Conservation (phyloP, 1,140 invertebrate species). For the Drosophila pseudoananassae region DNA sequence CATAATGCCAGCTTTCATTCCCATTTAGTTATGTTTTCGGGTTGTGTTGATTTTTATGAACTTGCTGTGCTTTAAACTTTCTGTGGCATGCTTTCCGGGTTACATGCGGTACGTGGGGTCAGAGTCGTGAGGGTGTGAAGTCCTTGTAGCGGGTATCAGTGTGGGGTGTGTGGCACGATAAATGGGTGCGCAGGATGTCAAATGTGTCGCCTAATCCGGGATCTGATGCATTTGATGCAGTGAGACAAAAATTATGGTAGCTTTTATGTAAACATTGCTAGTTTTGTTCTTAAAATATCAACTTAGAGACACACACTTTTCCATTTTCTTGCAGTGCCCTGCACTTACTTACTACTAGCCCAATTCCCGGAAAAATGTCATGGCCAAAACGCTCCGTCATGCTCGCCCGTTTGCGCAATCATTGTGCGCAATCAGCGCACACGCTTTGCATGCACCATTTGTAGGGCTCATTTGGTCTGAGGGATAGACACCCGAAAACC, state of each 20-base stretch:
- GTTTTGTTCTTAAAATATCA: no score
- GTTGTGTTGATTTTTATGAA: conserved; percentile 56
- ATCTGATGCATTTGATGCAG: not conserved
- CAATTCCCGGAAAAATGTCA: conserved; percentile 64
- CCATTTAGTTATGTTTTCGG: conserved; percentile 45
- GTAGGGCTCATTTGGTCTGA: conserved; percentile 52
- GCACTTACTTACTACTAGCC: conserved; percentile 56
- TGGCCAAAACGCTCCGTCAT: conserved; percentile 59
- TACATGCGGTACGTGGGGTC: conserved; percentile 55
- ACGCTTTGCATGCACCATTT: conserved; percentile 61
- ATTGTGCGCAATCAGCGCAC: conserved; percentile 64
- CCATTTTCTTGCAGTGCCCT: conserved; percentile 8
- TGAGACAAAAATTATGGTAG: not conserved
- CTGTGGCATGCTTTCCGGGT: conserved; percentile 55
- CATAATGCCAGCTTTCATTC: conserved; percentile 22
- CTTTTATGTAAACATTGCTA: not conserved
- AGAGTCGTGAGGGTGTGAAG: conserved; percentile 15
- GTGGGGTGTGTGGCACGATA: conserved; percentile 37
- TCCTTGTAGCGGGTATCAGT: not conserved
- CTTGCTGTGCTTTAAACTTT: conserved; percentile 49
- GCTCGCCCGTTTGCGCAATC: conserved; percentile 59
- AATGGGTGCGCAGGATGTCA: conserved; percentile 32
- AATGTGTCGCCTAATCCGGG: conserved; percentile 22
- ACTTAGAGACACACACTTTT: no score
- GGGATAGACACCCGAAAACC: conserved; percentile 17